Percentiles rank a stretch among this genome's conserved stretches.
phyloP scores from a whole-genome alignment of 30 jellyfish, hydroid and myxozoan species.

The Mastigias papua region DNA sequence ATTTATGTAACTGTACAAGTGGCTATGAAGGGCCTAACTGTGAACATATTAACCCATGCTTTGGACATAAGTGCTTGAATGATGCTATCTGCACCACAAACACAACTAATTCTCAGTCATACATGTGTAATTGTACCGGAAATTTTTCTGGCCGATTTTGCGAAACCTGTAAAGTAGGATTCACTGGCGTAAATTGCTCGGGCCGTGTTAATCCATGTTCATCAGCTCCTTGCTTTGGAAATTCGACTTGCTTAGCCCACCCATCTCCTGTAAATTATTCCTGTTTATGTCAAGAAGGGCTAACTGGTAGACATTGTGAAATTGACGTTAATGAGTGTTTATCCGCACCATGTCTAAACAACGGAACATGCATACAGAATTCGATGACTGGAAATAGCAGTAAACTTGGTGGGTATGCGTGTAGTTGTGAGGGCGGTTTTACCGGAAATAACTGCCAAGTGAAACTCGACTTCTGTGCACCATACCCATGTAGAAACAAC shows the following conservation, averaged over 20 bases:
- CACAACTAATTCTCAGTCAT: conserved; percentile 1
- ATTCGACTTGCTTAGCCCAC: conserved; percentile 33
- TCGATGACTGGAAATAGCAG: conserved; percentile 11
- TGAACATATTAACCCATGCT: conserved; percentile 30
- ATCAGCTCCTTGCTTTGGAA: conserved; percentile 56
- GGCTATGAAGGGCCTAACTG: conserved; percentile 54
- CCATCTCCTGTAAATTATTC: neutral
- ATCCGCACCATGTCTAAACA: conserved; percentile 46
- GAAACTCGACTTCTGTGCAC: conserved; percentile 13
- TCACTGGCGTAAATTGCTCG: conserved; percentile 61
- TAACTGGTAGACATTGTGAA: conserved; percentile 35
- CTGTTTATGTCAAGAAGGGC: conserved; percentile 48
- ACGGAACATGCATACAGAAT: conserved; percentile 51
- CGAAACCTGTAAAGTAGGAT: conserved; percentile 52
- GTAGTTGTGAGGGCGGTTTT: conserved; percentile 15
- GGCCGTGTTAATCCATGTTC: conserved; percentile 47
- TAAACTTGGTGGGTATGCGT: conserved; percentile 22
- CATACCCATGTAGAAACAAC: conserved; percentile 44
- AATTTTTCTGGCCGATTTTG: conserved; percentile 59
- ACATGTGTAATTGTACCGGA: conserved; percentile 56
- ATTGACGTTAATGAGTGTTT: conserved; percentile 24
- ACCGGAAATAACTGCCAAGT: conserved; percentile 28
- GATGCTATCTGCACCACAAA: conserved; percentile 45
- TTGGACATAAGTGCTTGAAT: conserved; percentile 32
- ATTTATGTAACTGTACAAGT: conserved; percentile 39